These are phyloP conservation scores for Emydocephalus ijimae DNA, from an alignment of 2,113 vertebrate species.

Conservation along the genomic window DNA sequence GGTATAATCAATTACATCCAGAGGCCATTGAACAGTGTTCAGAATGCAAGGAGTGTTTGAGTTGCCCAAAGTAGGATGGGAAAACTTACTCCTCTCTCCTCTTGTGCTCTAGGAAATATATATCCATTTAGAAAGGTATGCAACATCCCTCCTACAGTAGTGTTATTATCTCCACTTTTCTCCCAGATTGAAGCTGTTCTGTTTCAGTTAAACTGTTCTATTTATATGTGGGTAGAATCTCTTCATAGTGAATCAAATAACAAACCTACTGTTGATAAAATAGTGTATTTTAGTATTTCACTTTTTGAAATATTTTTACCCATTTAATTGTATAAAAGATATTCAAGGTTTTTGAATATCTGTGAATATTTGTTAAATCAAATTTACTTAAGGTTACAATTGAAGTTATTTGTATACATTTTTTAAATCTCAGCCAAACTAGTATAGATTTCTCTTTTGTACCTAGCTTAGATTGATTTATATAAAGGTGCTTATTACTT, in stretches of 20 bases:
- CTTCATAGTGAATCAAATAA: not conserved
- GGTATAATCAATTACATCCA: slow-evolving; percentile 39
- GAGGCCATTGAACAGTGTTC: slow-evolving; percentile 30
- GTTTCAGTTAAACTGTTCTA: not conserved
- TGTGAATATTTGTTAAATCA: not conserved
- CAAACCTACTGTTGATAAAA: not conserved
- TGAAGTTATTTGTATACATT: not conserved
- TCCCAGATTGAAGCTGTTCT: not conserved
- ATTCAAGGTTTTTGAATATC: not conserved
- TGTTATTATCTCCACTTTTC: not conserved
- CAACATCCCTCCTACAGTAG: not conserved
- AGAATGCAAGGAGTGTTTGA: not conserved
- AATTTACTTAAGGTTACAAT: not conserved
- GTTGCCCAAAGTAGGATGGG: not conserved
- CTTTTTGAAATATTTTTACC: not conserved
- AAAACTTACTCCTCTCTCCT: not conserved
- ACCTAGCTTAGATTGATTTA: not conserved
- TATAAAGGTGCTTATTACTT: not conserved
- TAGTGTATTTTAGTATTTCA: not conserved
- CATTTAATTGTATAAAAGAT: not conserved
- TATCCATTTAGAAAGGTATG: not conserved
- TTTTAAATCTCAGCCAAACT: not conserved
- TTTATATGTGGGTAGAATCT: not conserved
- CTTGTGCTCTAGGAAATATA: not conserved
- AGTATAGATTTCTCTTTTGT: not conserved